A percentile compares a stretch with the other conserved stretches of the same genome.
These are phyloP conservation scores for Arion vulgaris DNA, from an alignment of 1,140 invertebrate species.

Conservation along the genomic window DNA sequence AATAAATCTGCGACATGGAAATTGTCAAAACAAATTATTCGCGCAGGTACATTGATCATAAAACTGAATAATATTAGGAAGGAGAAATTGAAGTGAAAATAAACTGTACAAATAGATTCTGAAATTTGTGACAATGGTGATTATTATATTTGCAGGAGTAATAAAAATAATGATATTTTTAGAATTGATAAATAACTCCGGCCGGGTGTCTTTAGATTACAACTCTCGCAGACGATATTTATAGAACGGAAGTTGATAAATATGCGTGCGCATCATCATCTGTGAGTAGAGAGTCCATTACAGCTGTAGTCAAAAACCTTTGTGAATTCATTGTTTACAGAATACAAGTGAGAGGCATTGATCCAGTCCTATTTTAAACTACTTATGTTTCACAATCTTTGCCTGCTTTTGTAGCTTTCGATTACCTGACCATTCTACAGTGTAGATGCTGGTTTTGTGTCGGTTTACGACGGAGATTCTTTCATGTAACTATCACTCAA, in stretches of 20 bases:
- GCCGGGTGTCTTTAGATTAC: no score
- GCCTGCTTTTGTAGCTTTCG: neutral
- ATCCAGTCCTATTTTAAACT: neutral
- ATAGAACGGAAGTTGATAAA: slow-evolving; percentile 28
- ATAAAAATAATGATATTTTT: no score
- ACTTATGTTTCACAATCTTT: neutral
- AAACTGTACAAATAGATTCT: no score
- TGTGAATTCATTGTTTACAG: slow-evolving; percentile 33
- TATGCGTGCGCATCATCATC: slow-evolving; percentile 37
- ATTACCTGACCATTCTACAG: neutral
- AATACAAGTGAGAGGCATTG: slow-evolving; percentile 8
- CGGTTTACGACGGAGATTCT: neutral
- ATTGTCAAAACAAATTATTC: no score
- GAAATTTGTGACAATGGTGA: no score
- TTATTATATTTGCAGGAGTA: no score
- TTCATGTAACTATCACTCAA: no score
- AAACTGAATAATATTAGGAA: no score
- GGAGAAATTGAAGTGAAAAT: no score
- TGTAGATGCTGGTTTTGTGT: neutral
- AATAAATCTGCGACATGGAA: no score
- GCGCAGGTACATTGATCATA: no score
- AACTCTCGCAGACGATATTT: slow-evolving; percentile 31
- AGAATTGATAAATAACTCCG: no score
- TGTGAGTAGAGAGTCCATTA: slow-evolving; percentile 39
- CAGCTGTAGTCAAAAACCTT: slow-evolving; percentile 26